phyloP scores from a whole-genome alignment of 1,140 invertebrate species.

The Cataglyphis hispanica region DNA sequence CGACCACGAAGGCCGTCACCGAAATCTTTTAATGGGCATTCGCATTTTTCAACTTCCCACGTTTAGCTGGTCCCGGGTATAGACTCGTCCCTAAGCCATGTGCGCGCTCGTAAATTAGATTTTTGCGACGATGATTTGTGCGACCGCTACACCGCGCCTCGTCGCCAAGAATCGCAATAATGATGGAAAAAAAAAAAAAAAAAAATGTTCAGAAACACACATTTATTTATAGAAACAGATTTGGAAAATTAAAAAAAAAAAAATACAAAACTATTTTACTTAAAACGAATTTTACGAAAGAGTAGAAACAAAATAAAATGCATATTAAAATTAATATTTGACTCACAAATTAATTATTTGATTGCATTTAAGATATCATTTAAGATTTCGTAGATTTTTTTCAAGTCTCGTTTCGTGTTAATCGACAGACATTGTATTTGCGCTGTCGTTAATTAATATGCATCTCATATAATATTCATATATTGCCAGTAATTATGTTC shows the following conservation, averaged over 20 bases:
- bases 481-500: constrained; percentile 64
- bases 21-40: constrained; percentile 75
- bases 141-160: constrained; percentile 36
- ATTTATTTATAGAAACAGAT: neutral
- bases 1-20: constrained; percentile 69
- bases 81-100: constrained; percentile 73
- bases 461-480: constrained; percentile 63
- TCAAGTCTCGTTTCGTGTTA: neutral
- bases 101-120: constrained; percentile 80
- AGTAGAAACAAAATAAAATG: neutral
- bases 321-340: neutral
- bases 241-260: constrained; percentile 5
- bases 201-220: neutral
- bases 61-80: constrained; percentile 67
- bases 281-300: neutral
- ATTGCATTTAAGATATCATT: neutral
- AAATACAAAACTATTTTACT: neutral
- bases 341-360: too few species aligned
- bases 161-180: neutral
- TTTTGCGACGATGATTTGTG: constrained; percentile 81
- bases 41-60: constrained; percentile 82
- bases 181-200: constrained; percentile 28
- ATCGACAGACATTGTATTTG: neutral
- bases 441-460: constrained; percentile 75
- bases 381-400: neutral